Conservation (phyloP, 2,888 invertebrate genomes). For the Drosophila neoperkinsi region DNA sequence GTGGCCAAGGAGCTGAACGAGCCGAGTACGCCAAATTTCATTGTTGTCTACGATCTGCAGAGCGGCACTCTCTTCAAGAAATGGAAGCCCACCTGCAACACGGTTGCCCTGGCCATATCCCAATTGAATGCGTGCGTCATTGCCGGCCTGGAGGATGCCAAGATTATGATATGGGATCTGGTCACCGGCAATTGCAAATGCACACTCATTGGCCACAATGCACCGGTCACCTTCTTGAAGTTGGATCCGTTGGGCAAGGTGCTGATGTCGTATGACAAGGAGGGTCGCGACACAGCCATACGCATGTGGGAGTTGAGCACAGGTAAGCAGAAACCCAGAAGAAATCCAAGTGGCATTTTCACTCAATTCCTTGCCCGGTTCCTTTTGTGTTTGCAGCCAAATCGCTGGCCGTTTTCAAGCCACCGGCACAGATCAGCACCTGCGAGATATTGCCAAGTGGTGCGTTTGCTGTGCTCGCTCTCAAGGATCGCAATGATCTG, state of each 20-base stretch:
- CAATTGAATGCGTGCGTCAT: constrained; percentile 93
- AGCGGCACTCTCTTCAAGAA: constrained; percentile 96
- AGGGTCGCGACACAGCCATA: constrained; percentile 90
- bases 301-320: constrained; percentile 93
- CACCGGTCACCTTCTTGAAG: constrained; percentile 90
- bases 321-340: constrained; percentile 85
- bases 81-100: constrained; percentile 94
- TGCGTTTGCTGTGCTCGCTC: constrained; percentile 89
- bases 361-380: background rate
- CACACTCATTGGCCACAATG: constrained; percentile 91
- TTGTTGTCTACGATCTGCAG: constrained; percentile 95
- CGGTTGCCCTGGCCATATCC: constrained; percentile 94
- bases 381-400: constrained; percentile 87
- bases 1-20: constrained; percentile 90
- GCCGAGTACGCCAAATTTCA: constrained; percentile 93
- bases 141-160: constrained; percentile 92
- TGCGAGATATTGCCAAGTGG: constrained; percentile 92
- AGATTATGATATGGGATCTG: constrained; percentile 94
- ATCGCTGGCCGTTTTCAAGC: constrained; percentile 92
- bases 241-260: constrained; percentile 90
- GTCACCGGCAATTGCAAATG: constrained; percentile 93
- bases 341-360: background rate
- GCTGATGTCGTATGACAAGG: constrained; percentile 91
- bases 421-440: constrained; percentile 90
- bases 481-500: constrained; percentile 89